These are phyloP conservation scores for Phainopepla nitens DNA, from an alignment of 2,113 vertebrate species.

Conservation along the genomic window DNA sequence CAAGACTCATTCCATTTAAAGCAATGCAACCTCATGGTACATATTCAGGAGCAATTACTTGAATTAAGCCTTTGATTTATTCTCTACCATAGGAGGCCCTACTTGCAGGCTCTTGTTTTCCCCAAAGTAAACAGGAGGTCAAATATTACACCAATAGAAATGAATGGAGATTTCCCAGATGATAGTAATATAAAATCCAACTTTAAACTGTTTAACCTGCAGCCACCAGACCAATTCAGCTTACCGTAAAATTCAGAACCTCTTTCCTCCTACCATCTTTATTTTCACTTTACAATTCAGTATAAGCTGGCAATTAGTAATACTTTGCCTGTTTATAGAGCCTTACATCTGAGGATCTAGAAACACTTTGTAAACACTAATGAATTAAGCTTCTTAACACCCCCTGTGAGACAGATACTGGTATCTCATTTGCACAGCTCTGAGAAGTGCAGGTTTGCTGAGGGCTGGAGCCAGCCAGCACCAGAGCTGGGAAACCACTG, in stretches of 20 bases:
- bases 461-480: not conserved
- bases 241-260: not conserved
- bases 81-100: not conserved
- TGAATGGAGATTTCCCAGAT: not conserved
- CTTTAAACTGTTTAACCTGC: not conserved
- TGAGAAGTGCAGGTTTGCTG: not conserved
- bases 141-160: not conserved
- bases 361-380: constrained; percentile 55
- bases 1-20: not conserved
- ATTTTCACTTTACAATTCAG: not conserved
- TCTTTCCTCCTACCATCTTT: not conserved
- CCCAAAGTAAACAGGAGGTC: not conserved
- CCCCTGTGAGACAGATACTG: constrained; percentile 23
- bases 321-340: constrained; percentile 38
- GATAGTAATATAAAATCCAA: not conserved
- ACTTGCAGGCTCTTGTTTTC: not conserved
- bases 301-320: constrained; percentile 37
- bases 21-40: not conserved
- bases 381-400: constrained; percentile 60
- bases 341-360: constrained; percentile 43
- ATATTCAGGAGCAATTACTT: not conserved
- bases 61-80: not conserved
- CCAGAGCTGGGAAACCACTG: not conserved
- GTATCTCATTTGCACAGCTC: constrained; percentile 40
- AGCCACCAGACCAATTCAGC: not conserved